Evolutionary conservation across 64 coral and sea anemone genomes (phyloP).

Genomic region (Porites australiensis): DNA sequence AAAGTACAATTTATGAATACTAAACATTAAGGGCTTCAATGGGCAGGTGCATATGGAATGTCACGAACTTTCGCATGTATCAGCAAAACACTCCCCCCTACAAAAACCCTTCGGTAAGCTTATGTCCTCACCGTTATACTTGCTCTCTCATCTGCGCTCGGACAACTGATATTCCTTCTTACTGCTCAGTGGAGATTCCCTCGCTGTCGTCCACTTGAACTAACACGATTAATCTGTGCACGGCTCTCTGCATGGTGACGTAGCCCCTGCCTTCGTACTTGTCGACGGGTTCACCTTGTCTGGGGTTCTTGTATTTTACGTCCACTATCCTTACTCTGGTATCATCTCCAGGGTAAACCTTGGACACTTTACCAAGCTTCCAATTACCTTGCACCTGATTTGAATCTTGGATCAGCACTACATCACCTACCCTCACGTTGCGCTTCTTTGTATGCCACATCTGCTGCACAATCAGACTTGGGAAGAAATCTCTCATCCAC

Average conservation of each 20-base stretch:
- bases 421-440: conserved; percentile 12
- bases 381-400: conserved; percentile 35
- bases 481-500: conserved; percentile 53
- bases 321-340: conserved; percentile 31
- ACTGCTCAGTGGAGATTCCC: too few relatives aligned
- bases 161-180: too few relatives aligned
- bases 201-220: conserved; percentile 1
- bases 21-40: too few relatives aligned
- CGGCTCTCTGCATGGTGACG: conserved; percentile 28
- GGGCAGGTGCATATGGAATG: too few relatives aligned
- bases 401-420: conserved; percentile 61
- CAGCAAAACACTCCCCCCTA: too few relatives aligned
- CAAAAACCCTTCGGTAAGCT: too few relatives aligned
- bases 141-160: too few relatives aligned
- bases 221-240: conserved; percentile 9
- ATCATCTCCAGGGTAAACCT: conserved; percentile 14
- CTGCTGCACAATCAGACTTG: conserved; percentile 6
- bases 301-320: conserved; percentile 57
- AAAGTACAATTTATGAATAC: too few relatives aligned
- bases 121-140: too few relatives aligned
- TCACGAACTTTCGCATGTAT: too few relatives aligned
- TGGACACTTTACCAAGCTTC: conserved; percentile 28
- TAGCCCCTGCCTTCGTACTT: conserved; percentile 30
- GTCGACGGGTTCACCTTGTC: conserved; percentile 6
- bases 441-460: conserved; percentile 41